Percentiles rank a stretch among this genome's conserved stretches.
Conservation (phyloP, 2,888 invertebrate genomes). For the Mythimna vitellina region DNA sequence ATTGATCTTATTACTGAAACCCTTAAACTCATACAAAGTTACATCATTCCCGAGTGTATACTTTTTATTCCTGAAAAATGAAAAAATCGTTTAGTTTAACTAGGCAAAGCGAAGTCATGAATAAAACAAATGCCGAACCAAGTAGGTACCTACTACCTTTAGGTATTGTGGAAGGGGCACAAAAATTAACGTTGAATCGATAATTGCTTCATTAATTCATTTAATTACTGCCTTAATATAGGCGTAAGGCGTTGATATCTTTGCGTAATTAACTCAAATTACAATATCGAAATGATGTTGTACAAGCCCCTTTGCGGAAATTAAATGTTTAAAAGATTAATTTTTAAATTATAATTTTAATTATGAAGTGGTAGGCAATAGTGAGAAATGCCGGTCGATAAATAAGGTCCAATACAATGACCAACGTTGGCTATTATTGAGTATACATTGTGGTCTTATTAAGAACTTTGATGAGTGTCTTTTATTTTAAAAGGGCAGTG, state of each 20-base stretch:
- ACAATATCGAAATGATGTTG: conserved; percentile 10
- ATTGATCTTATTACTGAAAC: too few species aligned
- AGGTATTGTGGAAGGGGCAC: background rate
- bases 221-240: conserved; percentile 24
- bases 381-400: conserved; percentile 11
- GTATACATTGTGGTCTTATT: conserved; percentile 15
- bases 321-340: background rate
- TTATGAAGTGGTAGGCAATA: background rate
- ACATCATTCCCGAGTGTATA: too few species aligned
- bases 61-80: too few species aligned
- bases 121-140: background rate
- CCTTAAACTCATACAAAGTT: too few species aligned
- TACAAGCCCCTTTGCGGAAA: background rate
- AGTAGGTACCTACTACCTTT: background rate
- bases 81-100: too few species aligned
- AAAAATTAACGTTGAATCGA: conserved; percentile 12
- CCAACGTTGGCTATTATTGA: background rate
- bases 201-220: conserved; percentile 45
- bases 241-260: conserved; percentile 28
- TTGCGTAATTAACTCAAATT: conserved; percentile 27
- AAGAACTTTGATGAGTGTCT: background rate
- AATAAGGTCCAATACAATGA: background rate
- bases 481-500: conserved; percentile 31
- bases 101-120: too few species aligned
- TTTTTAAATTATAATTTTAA: conserved; percentile 16